Conservation (phyloP, 2,888 invertebrate species). For the Aethes cnicana region DNA sequence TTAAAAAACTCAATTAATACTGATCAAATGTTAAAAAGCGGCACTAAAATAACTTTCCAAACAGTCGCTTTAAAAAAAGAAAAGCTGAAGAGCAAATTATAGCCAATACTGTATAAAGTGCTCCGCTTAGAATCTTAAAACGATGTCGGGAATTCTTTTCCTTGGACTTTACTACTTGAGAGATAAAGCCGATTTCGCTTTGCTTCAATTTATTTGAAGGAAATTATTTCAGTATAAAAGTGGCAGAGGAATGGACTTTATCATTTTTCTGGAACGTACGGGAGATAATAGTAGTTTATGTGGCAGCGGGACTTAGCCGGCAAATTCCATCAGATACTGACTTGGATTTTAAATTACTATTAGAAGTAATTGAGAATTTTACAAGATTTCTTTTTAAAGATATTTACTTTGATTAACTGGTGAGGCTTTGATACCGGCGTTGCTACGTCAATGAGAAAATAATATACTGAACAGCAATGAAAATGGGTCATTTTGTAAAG, state of each 20-base stretch:
- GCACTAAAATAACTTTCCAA: background rate
- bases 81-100: slow-evolving; percentile 13
- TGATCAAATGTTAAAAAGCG: slow-evolving; percentile 8
- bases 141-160: background rate
- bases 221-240: slow-evolving; percentile 7
- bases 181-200: background rate
- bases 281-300: slow-evolving; percentile 14
- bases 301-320: background rate
- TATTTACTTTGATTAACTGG: no score
- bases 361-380: background rate
- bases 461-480: no score
- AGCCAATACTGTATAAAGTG: slow-evolving; percentile 18
- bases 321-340: background rate
- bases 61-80: slow-evolving; percentile 4
- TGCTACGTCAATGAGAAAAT: no score
- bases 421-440: no score
- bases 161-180: background rate
- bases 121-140: slow-evolving; percentile 2
- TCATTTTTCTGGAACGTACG: slow-evolving; percentile 2
- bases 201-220: background rate
- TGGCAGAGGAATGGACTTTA: background rate
- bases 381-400: no score
- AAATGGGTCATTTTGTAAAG: no score
- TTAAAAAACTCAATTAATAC: no score
- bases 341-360: background rate